Conservation (phyloP, 2,888 invertebrate genomes). For the Harmothoe impar region DNA sequence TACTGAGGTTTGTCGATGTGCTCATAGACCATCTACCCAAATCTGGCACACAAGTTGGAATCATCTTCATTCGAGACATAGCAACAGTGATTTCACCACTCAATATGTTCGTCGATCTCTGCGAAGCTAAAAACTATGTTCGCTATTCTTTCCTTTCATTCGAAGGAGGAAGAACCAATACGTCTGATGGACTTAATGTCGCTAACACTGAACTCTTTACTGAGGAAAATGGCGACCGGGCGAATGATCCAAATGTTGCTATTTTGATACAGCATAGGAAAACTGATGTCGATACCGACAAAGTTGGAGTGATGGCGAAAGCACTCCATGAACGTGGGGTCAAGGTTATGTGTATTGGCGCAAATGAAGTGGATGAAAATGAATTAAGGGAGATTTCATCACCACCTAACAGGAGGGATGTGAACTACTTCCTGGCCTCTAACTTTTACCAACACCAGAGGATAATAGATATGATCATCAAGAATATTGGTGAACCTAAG, state of each 20-base stretch:
- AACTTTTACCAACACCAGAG: neutral
- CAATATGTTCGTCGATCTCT: neutral
- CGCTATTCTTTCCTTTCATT: neutral
- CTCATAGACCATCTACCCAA: neutral
- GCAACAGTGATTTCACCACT: neutral
- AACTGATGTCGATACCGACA: neutral
- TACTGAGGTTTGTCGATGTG: neutral
- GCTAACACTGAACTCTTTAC: neutral
- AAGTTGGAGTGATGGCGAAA: neutral
- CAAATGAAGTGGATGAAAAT: neutral
- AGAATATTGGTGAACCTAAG: too few relatives aligned
- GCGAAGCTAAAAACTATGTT: neutral
- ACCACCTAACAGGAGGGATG: neutral
- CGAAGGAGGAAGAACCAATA: conserved; percentile 4
- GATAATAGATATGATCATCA: too few relatives aligned
- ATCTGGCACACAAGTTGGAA: neutral
- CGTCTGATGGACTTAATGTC: neutral
- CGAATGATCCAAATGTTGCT: neutral
- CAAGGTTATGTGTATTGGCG: neutral
- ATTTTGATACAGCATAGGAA: neutral
- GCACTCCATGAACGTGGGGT: neutral
- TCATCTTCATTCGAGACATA: neutral
- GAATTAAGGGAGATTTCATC: neutral
- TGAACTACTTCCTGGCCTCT: neutral
- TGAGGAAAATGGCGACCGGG: neutral